Percentiles rank a stretch among this genome's conserved stretches.
Evolutionary conservation across 2,113 vertebrate species (phyloP).

Genomic region (Anarhynchus alexandrinus): DNA sequence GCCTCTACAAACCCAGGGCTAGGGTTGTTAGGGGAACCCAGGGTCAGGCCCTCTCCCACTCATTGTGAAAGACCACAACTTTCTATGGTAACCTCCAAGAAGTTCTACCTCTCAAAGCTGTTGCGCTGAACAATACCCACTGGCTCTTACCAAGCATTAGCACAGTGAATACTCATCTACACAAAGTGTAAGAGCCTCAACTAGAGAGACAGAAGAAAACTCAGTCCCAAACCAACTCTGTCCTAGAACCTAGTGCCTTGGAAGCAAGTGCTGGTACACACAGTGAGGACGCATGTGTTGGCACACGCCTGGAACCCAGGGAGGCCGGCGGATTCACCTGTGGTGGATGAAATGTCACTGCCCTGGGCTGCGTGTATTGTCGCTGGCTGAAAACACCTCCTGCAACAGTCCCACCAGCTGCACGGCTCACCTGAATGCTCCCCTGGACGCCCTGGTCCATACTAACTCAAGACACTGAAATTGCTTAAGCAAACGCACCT

Average conservation of each 20-base stretch:
- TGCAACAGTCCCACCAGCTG: neutral
- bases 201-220: neutral
- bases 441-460: neutral
- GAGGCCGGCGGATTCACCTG: neutral
- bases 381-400: neutral
- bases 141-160: neutral
- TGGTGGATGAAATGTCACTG: neutral
- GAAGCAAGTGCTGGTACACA: neutral
- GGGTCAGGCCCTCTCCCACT: neutral
- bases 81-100: neutral
- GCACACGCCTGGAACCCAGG: neutral
- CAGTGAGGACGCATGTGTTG: neutral
- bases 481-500: neutral
- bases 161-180: neutral
- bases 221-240: neutral
- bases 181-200: neutral
- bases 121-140: neutral
- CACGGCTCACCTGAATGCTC: neutral
- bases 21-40: neutral
- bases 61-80: fast-evolving
- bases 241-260: neutral
- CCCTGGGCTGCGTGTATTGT: neutral
- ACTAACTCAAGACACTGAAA: neutral
- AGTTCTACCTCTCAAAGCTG: neutral
- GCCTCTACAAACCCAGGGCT: neutral